A percentile compares a stretch with the other conserved stretches of the same genome.
These are phyloP conservation scores for Formicarius rufipectus DNA, from an alignment of 2,113 vertebrate species.

Conservation along the genomic window DNA sequence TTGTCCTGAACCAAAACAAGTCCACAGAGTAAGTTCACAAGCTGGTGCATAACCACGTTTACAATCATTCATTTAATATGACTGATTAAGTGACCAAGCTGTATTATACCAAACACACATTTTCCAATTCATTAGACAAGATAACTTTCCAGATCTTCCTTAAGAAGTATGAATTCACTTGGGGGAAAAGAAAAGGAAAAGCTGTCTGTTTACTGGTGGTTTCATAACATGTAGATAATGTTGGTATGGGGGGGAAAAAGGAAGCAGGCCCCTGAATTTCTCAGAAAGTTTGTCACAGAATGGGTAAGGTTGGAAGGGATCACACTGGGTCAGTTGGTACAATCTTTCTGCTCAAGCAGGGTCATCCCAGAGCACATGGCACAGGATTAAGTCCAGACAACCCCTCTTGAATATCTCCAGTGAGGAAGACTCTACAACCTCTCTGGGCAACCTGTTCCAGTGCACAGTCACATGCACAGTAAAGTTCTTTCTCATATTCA, in stretches of 20 bases:
- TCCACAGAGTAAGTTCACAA: not conserved
- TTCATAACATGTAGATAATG: not conserved
- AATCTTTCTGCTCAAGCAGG: not conserved
- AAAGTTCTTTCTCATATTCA: not conserved
- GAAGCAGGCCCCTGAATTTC: not conserved
- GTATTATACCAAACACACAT: not conserved
- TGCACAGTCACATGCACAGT: not conserved
- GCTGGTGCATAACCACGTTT: not conserved
- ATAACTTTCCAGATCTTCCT: not conserved
- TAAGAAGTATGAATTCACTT: accelerated
- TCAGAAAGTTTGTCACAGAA: not conserved
- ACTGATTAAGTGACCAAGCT: not conserved
- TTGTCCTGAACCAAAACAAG: not conserved
- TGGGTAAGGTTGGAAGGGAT: not conserved
- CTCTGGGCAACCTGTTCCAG: not conserved
- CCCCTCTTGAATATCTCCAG: not conserved
- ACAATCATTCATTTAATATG: not conserved
- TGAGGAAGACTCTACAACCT: not conserved
- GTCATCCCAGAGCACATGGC: not conserved
- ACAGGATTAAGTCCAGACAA: not conserved
- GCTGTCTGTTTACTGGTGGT: not conserved
- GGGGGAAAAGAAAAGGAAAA: not conserved
- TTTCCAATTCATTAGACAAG: not conserved
- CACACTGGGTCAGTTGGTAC: not conserved
- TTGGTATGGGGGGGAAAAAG: not conserved